These are phyloP conservation scores for Saccopteryx bilineata DNA, from an alignment of 2,113 vertebrate genomes.

Conservation along the genomic window DNA sequence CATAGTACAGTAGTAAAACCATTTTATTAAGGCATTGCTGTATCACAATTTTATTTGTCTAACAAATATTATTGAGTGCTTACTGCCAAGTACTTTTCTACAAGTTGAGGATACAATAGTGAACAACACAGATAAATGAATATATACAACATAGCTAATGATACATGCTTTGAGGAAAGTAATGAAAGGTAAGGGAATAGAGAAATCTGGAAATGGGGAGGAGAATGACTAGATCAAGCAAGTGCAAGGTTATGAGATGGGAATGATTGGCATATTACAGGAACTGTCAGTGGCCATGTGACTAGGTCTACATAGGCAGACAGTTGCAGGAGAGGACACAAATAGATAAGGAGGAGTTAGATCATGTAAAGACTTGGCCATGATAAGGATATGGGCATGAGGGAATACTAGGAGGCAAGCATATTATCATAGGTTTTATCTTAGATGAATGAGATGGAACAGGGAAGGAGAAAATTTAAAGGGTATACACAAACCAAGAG, in stretches of 20 bases:
- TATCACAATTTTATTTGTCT: neutral
- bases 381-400: neutral
- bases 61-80: neutral
- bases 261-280: neutral
- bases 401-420: neutral
- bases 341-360: neutral
- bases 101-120: conserved; percentile 4
- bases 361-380: neutral
- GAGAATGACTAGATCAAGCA: neutral
- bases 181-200: neutral
- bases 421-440: neutral
- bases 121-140: neutral
- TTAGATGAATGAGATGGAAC: neutral
- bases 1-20: neutral
- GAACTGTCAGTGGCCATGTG: neutral
- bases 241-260: neutral
- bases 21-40: conserved; percentile 30
- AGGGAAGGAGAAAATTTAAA: neutral
- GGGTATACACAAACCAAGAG: neutral
- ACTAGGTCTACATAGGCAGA: neutral
- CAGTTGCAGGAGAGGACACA: neutral
- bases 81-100: neutral
- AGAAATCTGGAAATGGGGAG: neutral
- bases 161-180: conserved; percentile 4
- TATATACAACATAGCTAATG: neutral